A percentile compares a stretch with the other conserved stretches of the same genome.
Conservation (phyloP, 2,797 vertebrate species). For the Artibeus jamaicensis region DNA sequence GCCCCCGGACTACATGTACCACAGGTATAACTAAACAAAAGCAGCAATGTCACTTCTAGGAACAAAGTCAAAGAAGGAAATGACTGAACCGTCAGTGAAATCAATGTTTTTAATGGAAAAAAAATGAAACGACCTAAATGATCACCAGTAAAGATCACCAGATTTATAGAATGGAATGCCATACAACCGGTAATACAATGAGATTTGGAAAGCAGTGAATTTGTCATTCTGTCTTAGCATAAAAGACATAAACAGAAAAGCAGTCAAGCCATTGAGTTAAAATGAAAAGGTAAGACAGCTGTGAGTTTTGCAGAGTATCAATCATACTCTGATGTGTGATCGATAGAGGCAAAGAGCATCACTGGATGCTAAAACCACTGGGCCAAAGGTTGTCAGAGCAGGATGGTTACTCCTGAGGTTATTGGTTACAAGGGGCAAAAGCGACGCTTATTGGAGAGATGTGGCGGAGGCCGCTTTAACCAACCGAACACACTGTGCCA, state of each 20-base stretch:
- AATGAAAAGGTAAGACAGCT: background rate
- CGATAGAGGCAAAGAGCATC: background rate
- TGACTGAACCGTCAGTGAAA: background rate
- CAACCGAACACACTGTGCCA: background rate
- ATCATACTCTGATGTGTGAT: background rate
- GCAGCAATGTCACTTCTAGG: background rate
- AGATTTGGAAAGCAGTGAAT: background rate
- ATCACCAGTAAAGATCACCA: background rate
- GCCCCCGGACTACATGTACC: background rate
- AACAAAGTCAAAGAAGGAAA: background rate
- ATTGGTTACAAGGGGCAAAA: background rate
- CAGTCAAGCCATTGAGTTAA: background rate
- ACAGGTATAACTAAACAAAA: background rate
- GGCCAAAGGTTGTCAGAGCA: background rate
- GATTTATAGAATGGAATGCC: background rate
- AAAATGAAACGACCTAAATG: background rate
- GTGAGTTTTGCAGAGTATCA: background rate
- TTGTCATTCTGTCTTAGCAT: background rate
- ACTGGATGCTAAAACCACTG: background rate
- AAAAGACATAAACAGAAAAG: constrained; percentile 3
- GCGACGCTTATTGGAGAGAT: background rate
- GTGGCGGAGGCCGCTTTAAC: background rate
- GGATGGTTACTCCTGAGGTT: background rate
- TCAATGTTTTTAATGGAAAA: background rate
- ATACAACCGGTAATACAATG: background rate